These are phyloP conservation scores for Pluvialis apricaria DNA, from an alignment of 2,113 vertebrate species.

Conservation along the genomic window DNA sequence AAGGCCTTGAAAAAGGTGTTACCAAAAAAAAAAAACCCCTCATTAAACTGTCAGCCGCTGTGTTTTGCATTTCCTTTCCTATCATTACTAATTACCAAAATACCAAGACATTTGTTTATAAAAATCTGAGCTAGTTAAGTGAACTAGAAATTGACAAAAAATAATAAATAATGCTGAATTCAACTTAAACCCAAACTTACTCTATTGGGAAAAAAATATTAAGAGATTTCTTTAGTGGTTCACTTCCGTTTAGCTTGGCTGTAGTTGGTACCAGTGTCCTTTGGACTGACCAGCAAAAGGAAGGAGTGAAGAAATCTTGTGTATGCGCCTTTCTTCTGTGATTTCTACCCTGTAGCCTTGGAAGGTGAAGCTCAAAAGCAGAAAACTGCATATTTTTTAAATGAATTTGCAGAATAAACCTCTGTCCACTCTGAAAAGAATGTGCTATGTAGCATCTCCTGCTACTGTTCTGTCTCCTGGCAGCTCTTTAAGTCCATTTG, in stretches of 20 bases:
- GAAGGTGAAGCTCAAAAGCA: background rate
- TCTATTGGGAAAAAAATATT: background rate
- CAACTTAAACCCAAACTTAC: background rate
- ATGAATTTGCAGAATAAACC: background rate
- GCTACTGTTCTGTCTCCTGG: background rate
- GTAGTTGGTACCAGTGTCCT: background rate
- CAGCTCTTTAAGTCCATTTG: background rate
- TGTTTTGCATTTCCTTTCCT: conserved; percentile 31
- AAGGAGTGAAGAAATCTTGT: background rate
- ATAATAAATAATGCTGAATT: background rate
- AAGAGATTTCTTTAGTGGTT: background rate
- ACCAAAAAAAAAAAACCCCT: background rate
- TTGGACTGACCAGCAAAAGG: background rate
- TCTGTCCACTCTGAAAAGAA: background rate
- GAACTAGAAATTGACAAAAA: background rate
- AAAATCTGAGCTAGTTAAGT: background rate
- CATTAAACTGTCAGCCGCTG: conserved; percentile 51
- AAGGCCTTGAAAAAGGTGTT: background rate
- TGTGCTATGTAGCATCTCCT: background rate
- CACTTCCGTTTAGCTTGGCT: background rate
- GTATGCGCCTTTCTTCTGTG: background rate
- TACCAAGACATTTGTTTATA: background rate
- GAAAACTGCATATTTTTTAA: background rate
- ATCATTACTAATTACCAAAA: conserved; percentile 53
- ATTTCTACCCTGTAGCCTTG: background rate